Base-by-base conservation (phyloP, 2,888 invertebrate genomes). In the Antheraea assamensis region DNA sequence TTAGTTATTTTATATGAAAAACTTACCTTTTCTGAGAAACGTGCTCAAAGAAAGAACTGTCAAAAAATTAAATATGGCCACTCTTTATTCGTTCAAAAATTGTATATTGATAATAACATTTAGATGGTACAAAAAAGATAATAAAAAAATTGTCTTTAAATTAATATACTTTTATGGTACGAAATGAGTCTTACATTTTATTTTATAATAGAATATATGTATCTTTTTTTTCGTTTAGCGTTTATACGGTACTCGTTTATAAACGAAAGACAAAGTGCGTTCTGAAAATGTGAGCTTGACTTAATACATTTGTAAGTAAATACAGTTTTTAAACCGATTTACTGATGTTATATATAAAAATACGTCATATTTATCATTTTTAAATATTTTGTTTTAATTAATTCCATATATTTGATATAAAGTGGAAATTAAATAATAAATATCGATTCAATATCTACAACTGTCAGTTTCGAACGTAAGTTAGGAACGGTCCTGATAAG, bases 21-120 rank as follows among this genome's bases (percentile, higher is more conserved):
- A 52, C 73, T 85, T 80, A 90, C 91, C 90, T 92, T 88, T 85
- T 84, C 75, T 75, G 76, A 81, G 86, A 80, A 93, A 93, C 91
- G 93, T 93, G 93, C 85, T 89, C 83, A 75, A 82, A 78, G 82
- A 86, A 85, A 80, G 83, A 88, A 84, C 79, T 85, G 87, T 88
- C 88, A 89, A 85, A 82, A 21, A 42, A 7, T 35, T 24, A 78
- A 80, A 84, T 74, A 85, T 86, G 86, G 87, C 81, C 30, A 52
- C 71, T 47, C 15, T 17, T 5, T 3, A 70, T 76, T 35, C 74
- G 82, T 84, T 79, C 75, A 52, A 35, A 73, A 73, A 73, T 68
- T 70, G n/a, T 21, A 61, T 27, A 4, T 5, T 13, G 10, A 24
- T 10, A 13, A 13, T n/a, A 24, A 10, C 3, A 58, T 58, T 58